Evolutionary conservation across 2,888 invertebrate genomes (phyloP).

Genomic region (Gasteruption jaculator): DNA sequence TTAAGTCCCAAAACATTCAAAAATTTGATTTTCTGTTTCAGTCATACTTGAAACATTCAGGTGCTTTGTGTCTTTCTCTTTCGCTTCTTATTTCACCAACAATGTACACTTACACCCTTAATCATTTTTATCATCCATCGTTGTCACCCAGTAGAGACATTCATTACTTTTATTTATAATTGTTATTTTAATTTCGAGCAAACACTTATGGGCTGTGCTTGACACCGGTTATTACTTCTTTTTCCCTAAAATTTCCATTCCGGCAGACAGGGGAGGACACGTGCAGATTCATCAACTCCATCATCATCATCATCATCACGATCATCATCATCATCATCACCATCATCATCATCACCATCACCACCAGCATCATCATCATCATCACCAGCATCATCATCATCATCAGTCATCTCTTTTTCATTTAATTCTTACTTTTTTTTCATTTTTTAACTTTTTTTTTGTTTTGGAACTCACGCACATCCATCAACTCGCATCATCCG

Average conservation of each 20-base stretch:
- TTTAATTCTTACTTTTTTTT: no score
- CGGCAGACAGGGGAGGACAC: constrained; percentile 41
- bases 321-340: constrained; percentile 23
- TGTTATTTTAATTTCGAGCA: no score
- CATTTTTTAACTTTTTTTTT: constrained; percentile 14
- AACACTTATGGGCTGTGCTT: constrained; percentile 25
- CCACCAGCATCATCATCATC: no score
- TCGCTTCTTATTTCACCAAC: constrained; percentile 30
- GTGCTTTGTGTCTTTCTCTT: constrained; percentile 15
- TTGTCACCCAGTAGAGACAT: constrained; percentile 32
- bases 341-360: constrained; percentile 20
- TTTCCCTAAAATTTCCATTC: constrained; percentile 28
- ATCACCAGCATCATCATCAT: no score
- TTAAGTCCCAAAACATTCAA: no score
- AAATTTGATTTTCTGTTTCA: constrained; percentile 6
- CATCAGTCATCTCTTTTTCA: constrained; percentile 8
- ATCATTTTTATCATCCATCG: constrained; percentile 37
- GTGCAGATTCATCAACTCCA: constrained; percentile 41
- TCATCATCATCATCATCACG: constrained; percentile 29
- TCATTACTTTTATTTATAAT: constrained; percentile 16
- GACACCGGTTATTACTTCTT: no score
- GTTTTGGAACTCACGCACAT: constrained; percentile 49
- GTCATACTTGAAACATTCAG: constrained; percentile 2
- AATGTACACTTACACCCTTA: constrained; percentile 39
- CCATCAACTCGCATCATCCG: constrained; percentile 51